These are phyloP conservation scores for Chaetorhynchus papuensis DNA, from an alignment of 2,113 vertebrate genomes.

Conservation along the genomic window DNA sequence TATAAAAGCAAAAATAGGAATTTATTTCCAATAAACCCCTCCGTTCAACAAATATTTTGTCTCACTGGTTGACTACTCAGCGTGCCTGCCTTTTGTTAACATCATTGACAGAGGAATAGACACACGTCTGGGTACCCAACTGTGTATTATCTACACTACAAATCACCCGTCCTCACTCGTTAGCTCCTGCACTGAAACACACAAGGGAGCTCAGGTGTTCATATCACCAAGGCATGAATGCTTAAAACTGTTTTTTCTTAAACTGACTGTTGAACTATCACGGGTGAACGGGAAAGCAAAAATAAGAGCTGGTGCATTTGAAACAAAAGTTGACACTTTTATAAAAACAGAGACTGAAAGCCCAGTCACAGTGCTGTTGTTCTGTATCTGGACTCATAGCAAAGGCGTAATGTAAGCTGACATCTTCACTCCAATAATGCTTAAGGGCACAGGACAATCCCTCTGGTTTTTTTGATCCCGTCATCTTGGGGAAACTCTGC, in stretches of 20 bases:
- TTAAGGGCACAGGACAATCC: not conserved
- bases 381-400: not conserved
- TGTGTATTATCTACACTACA: slow-evolving; percentile 60
- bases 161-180: slow-evolving; percentile 51
- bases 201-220: slow-evolving; percentile 58
- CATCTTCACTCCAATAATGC: not conserved
- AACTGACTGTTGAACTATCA: slow-evolving; percentile 34
- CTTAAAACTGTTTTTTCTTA: slow-evolving; percentile 34
- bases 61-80: not conserved
- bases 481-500: not conserved
- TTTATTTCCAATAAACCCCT: not conserved
- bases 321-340: slow-evolving; percentile 48
- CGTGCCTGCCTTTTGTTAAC: slow-evolving; percentile 39
- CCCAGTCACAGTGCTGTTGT: not conserved
- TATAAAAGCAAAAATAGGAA: not conserved
- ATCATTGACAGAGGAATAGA: slow-evolving; percentile 34
- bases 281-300: slow-evolving; percentile 31
- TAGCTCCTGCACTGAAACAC: slow-evolving; percentile 5
- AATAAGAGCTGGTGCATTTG: not conserved
- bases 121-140: slow-evolving; percentile 21
- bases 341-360: slow-evolving; percentile 16
- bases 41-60: not conserved
- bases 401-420: slow-evolving; percentile 18
- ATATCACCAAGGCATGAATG: slow-evolving; percentile 39
- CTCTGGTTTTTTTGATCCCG: not conserved